A percentile compares a stretch with the other conserved stretches of the same genome.
Evolutionary conservation across 2,113 vertebrate genomes (phyloP).

Genomic region (Tenebrosternarchus preto): DNA sequence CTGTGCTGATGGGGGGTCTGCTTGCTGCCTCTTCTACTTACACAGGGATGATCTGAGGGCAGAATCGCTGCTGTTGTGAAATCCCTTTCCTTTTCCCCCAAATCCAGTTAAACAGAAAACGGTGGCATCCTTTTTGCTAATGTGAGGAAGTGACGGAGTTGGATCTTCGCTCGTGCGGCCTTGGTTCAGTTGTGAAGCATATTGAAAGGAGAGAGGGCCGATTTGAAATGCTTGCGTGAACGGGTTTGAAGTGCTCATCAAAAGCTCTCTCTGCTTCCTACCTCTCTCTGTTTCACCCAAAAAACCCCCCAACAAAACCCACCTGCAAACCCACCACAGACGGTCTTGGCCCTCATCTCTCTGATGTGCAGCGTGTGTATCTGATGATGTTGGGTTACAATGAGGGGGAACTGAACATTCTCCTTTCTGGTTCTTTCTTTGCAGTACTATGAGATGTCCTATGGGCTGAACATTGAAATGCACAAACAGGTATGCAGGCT

Average conservation of each 20-base stretch:
- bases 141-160: not conserved
- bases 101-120: no score
- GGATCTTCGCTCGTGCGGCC: conserved; percentile 11
- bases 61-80: not conserved
- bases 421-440: conserved; percentile 58
- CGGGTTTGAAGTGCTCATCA: conserved; percentile 52
- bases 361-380: conserved; percentile 44
- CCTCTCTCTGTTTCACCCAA: conserved; percentile 29
- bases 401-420: conserved; percentile 1
- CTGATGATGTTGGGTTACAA: conserved; percentile 41
- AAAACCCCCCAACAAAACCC: no score
- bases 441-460: conserved; percentile 99
- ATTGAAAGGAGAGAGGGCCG: not conserved
- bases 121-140: no score
- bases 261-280: conserved; percentile 35
- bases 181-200: not conserved
- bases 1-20: conserved; percentile 37
- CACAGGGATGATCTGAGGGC: conserved; percentile 7
- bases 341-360: conserved; percentile 19
- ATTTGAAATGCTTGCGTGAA: conserved; percentile 30
- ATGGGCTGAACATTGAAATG: conserved; percentile 98
- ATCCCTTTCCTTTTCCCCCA: not conserved
- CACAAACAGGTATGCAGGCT: conserved; percentile 86
- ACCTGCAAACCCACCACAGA: not conserved
- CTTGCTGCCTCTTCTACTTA: not conserved